Evolutionary conservation across 2,797 vertebrate species (phyloP).

Genomic region (Huso huso): DNA sequence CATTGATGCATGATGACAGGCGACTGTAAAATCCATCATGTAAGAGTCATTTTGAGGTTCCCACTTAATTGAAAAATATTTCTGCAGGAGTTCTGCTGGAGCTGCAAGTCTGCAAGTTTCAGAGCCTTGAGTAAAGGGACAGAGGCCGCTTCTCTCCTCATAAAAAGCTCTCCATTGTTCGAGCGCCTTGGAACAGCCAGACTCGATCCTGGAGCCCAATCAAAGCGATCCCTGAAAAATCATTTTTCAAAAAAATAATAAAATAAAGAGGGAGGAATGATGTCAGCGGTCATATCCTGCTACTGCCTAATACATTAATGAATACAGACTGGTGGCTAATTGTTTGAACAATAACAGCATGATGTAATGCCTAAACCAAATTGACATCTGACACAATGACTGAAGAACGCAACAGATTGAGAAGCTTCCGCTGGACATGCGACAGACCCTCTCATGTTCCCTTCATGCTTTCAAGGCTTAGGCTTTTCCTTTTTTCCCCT

Average conservation of each 20-base stretch:
- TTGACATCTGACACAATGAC: constrained; percentile 1
- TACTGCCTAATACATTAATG: constrained; percentile 3
- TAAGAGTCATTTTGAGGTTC: too few relatives aligned
- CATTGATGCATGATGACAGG: too few relatives aligned
- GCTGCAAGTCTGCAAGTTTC: too few relatives aligned
- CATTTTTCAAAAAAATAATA: background rate
- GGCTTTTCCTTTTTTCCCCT: constrained; percentile 9
- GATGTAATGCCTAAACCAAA: constrained; percentile 15
- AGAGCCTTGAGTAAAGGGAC: too few relatives aligned
- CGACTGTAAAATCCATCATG: too few relatives aligned
- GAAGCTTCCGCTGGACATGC: constrained; percentile 26
- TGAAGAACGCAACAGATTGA: constrained; percentile 18
- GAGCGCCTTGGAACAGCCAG: background rate
- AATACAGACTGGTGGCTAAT: constrained; percentile 5
- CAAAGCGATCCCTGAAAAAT: background rate
- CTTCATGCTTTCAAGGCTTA: background rate
- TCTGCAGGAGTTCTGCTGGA: too few relatives aligned
- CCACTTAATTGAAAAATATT: too few relatives aligned
- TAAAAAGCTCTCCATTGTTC: constrained; percentile 4
- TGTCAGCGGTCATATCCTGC: constrained; percentile 17
- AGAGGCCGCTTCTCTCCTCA: background rate
- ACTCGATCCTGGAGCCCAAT: background rate
- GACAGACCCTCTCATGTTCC: constrained; percentile 8
- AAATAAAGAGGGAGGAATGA: constrained; percentile 1
- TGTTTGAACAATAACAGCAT: background rate